Conservation (phyloP, 2,797 vertebrate genomes). For the Anolis apletophallus region DNA sequence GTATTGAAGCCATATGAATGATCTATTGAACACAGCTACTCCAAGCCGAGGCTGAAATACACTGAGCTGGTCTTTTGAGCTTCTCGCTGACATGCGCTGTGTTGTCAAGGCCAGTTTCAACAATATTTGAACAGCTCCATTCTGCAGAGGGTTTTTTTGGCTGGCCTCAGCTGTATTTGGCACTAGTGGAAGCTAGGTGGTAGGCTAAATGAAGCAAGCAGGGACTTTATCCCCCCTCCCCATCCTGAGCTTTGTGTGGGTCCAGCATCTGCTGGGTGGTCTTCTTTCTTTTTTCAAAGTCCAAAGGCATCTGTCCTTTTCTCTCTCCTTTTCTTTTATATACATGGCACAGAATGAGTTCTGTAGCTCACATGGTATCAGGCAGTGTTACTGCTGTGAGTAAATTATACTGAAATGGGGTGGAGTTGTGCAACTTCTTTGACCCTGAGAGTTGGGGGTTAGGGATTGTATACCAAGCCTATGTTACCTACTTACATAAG, state of each 20-base stretch:
- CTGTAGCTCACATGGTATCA: not conserved
- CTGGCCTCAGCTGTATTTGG: conserved; percentile 20
- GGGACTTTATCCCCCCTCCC: not conserved
- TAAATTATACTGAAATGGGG: not conserved
- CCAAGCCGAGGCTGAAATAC: conserved; percentile 38
- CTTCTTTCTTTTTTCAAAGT: not conserved
- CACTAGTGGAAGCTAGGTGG: not conserved
- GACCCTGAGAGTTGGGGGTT: not conserved
- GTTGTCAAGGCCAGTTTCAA: not conserved
- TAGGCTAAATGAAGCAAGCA: conserved; percentile 5
- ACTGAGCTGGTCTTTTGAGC: conserved; percentile 50
- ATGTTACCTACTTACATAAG: not conserved
- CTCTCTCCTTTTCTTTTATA: not conserved
- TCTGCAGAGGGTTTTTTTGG: conserved; percentile 7
- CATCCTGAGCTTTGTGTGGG: not conserved
- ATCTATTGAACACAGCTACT: conserved; percentile 76
- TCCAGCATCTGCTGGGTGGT: conserved; percentile 13
- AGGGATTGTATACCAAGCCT: not conserved
- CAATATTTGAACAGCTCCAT: conserved; percentile 32
- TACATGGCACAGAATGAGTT: not conserved
- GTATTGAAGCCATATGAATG: conserved; percentile 77
- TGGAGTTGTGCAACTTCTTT: not conserved
- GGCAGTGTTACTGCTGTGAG: not conserved
- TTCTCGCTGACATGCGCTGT: conserved; percentile 6
- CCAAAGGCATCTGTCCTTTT: not conserved